A percentile compares a stretch with the other conserved stretches of the same genome.
Conservation (phyloP, 2,113 vertebrate species). For the Boulengerochromis microlepis region DNA sequence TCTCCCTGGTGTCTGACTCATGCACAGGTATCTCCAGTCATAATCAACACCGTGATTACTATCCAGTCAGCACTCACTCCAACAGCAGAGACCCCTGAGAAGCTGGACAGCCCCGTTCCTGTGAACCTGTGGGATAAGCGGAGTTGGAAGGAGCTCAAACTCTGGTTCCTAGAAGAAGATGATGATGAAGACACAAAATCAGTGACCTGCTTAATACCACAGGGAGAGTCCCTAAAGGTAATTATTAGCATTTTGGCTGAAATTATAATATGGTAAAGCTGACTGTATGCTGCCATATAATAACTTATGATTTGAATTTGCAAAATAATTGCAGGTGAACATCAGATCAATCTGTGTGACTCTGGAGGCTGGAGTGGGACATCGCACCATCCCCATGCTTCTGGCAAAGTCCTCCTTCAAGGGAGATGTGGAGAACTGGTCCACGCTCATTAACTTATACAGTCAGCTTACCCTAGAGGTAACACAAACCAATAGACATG, state of each 20-base stretch:
- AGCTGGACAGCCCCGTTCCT: constrained; percentile 74
- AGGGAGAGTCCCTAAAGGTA: constrained; percentile 82
- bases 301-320: neutral
- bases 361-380: constrained; percentile 93
- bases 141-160: constrained; percentile 81
- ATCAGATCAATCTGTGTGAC: constrained; percentile 88
- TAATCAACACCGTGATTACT: constrained; percentile 95
- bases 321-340: constrained; percentile 48
- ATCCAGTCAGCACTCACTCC: constrained; percentile 88
- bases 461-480: constrained; percentile 88
- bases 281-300: neutral
- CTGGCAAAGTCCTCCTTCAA: constrained; percentile 88
- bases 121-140: constrained; percentile 84
- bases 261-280: neutral
- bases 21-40: constrained; percentile 91
- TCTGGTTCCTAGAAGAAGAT: constrained; percentile 95
- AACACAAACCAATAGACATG: neutral
- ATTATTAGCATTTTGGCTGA: neutral
- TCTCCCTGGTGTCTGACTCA: neutral
- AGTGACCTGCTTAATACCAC: constrained; percentile 72
- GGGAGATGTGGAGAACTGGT: constrained; percentile 89
- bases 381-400: constrained; percentile 94
- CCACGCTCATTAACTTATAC: constrained; percentile 85
- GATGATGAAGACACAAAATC: constrained; percentile 64
- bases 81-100: constrained; percentile 73